Conservation (phyloP, 2,888 invertebrate genomes). For the Nineta flava region DNA sequence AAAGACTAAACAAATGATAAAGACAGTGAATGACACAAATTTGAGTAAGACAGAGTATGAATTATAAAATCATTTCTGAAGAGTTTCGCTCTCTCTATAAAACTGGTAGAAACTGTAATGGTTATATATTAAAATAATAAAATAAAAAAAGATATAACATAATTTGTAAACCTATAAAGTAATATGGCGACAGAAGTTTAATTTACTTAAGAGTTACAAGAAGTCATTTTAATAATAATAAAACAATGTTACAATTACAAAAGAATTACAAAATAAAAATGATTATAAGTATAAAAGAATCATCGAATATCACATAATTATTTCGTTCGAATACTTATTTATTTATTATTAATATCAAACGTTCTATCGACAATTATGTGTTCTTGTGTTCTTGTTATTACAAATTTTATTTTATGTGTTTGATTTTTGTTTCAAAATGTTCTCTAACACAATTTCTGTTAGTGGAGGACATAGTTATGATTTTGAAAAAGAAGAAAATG, state of each 20-base stretch:
- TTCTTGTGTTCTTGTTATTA: not conserved
- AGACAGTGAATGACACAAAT: not conserved
- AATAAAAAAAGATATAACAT: constrained; percentile 1
- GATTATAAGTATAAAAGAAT: not conserved
- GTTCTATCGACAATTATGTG: not conserved
- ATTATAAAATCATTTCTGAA: too few relatives aligned
- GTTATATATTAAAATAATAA: not conserved
- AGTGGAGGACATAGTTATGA: constrained; percentile 47
- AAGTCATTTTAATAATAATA: not conserved
- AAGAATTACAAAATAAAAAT: not conserved
- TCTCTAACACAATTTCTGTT: constrained; percentile 27
- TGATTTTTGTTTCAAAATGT: constrained; percentile 5
- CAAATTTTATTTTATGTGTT: constrained; percentile 5
- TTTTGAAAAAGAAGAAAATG: constrained; percentile 78
- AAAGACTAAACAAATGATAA: not conserved
- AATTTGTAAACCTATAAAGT: not conserved
- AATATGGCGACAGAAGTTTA: constrained; percentile 1
- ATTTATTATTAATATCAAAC: not conserved
- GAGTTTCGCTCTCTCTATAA: not conserved
- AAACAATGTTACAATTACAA: not conserved
- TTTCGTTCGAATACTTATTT: not conserved
- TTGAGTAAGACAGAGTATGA: too few relatives aligned
- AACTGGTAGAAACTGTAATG: not conserved
- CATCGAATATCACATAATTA: constrained; percentile 5
- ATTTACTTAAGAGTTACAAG: not conserved